Evolutionary conservation across 2,888 invertebrate genomes (phyloP), one percentile per base, ranked within the genome.

Genomic region (Latrodectus hesperus): DNA sequence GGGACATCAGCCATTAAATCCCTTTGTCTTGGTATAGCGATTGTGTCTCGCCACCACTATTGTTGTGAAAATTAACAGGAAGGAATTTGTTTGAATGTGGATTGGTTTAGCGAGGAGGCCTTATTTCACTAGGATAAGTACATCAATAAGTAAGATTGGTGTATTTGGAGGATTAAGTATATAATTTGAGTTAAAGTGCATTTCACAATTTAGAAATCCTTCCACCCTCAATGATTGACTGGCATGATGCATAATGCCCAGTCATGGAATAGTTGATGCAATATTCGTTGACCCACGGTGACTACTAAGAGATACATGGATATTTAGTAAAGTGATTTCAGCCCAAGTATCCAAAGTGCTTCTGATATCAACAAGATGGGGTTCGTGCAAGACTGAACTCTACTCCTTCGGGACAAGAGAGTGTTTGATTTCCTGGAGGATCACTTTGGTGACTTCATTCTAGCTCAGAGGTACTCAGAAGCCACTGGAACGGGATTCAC

Each of bases 61-160:
- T 52, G 1, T 73, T n/a, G 73, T 4, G 6, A 8, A 52, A 51
- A 73, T 52, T 4, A 52, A 70, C 70, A 38, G 26, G n/a, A 11
- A 67, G 67, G 1, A 67, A 67, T 67, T 67, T 67, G 67, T 3
- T 3, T 55, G 55, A 5, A 55, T 55, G 6, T 55, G 55, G 55
- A 3, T 55, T 55, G 4, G 55, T 9, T 16, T 67, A 17, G 17
- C 1, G 16, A 67, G 3, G 5, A 67, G n/a, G 67, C 67, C 67
- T 4, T 14, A 11, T 67, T 67, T 67, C 2, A 67, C n/a, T 67
- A 14, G 17, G 67, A 67, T 67, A 4, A 4, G 67, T 67, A 14
- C 17, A n/a, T n/a, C 67, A 67, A 67, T 67, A 67, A n/a, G 67
- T n/a, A 67, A 67, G 4, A n/a, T 67, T 67, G 67, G 67, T 10